Evolutionary conservation across 2,888 invertebrate genomes (phyloP).

Genomic region (Pardosa pseudoannulata): DNA sequence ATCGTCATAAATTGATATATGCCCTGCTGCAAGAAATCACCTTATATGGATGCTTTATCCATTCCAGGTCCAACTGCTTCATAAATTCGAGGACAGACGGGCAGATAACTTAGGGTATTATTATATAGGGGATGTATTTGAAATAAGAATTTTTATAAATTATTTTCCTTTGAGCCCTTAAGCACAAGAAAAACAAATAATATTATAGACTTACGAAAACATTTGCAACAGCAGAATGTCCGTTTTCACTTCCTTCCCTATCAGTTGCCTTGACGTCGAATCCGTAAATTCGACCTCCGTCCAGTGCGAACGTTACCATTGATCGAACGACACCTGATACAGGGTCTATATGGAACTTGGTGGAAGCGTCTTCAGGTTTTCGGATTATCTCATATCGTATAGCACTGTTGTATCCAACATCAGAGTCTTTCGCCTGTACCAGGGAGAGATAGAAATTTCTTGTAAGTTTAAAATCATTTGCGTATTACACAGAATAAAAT

Average conservation of each 20-base stretch:
- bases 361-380: conserved; percentile 83
- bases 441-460: neutral
- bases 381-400: conserved; percentile 87
- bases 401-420: conserved; percentile 86
- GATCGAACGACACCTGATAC: conserved; percentile 86
- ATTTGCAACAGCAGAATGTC: conserved; percentile 88
- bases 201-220: conserved; percentile 87
- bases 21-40: too few species aligned
- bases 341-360: conserved; percentile 87
- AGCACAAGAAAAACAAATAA: too few species aligned
- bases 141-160: too few species aligned
- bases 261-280: conserved; percentile 93
- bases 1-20: too few species aligned
- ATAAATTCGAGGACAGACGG: too few species aligned
- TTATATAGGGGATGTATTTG: too few species aligned
- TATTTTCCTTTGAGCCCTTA: too few species aligned
- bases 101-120: too few species aligned
- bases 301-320: conserved; percentile 83
- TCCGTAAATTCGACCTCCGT: conserved; percentile 87
- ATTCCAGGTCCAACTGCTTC: too few species aligned
- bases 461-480: too few species aligned
- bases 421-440: conserved; percentile 84
- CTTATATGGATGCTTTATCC: too few species aligned
- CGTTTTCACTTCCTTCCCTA: conserved; percentile 87
- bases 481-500: too few species aligned